Evolutionary conservation across 2,797 vertebrate genomes (phyloP).

Genomic region (Momotus momota): DNA sequence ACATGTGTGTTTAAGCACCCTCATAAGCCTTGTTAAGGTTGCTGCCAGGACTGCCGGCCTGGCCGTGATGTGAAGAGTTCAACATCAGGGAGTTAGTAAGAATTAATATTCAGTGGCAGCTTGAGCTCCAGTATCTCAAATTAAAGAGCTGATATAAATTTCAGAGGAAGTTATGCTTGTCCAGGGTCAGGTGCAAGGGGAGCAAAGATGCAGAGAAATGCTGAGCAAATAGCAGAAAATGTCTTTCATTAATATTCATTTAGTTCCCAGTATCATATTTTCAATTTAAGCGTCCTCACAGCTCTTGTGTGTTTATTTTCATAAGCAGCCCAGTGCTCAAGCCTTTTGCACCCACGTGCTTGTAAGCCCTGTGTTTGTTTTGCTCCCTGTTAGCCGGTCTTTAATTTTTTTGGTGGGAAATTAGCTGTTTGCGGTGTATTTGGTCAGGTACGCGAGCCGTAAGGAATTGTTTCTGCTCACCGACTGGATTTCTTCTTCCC

Average conservation of each 20-base stretch:
- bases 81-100: background rate
- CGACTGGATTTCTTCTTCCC: background rate
- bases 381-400: background rate
- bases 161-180: background rate
- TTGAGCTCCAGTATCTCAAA: background rate
- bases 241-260: constrained; percentile 54
- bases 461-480: background rate
- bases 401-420: background rate
- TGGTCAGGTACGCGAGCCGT: background rate
- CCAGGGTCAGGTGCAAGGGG: constrained; percentile 5
- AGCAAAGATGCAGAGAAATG: constrained; percentile 20
- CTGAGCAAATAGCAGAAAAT: constrained; percentile 58
- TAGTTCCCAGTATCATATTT: background rate
- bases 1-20: background rate
- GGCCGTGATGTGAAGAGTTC: background rate
- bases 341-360: background rate
- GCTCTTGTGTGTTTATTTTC: background rate
- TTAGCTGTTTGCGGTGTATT: background rate
- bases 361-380: background rate
- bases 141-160: constrained; percentile 18
- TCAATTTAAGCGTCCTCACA: background rate
- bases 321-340: background rate
- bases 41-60: background rate
- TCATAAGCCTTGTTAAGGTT: background rate
- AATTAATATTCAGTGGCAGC: background rate